These are phyloP conservation scores for Hyposoter dolosus DNA, from an alignment of 2,888 invertebrate species.

Conservation along the genomic window DNA sequence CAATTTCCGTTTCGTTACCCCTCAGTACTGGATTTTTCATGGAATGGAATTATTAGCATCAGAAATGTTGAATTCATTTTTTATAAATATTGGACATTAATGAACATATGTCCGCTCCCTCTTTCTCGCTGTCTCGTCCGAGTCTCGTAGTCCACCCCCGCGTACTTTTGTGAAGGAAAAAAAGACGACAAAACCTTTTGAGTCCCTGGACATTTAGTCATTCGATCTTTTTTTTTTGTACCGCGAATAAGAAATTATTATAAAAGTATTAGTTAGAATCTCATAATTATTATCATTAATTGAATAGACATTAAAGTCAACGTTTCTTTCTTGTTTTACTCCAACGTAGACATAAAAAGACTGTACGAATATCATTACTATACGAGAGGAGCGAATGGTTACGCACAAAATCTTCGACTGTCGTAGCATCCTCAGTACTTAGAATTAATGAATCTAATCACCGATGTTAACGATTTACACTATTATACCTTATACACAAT, in stretches of 20 bases:
- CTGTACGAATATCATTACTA: constrained; percentile 13
- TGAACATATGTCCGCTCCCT: neutral
- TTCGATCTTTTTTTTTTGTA: neutral
- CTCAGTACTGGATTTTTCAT: neutral
- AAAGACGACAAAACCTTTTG: neutral
- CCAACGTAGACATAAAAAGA: constrained; percentile 9
- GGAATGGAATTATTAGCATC: neutral
- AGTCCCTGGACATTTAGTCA: neutral
- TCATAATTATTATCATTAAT: neutral
- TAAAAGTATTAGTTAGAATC: constrained; percentile 6
- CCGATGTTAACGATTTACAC: constrained; percentile 74
- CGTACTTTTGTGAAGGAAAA: constrained; percentile 42
- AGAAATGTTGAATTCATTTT: neutral
- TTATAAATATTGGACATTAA: neutral
- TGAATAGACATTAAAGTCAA: constrained; percentile 16
- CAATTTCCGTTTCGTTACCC: too few relatives aligned
- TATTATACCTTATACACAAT: constrained; percentile 32
- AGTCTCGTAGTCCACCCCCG: constrained; percentile 17
- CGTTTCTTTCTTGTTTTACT: constrained; percentile 2
- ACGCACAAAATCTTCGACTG: constrained; percentile 76
- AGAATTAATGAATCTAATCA: constrained; percentile 72
- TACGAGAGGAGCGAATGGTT: constrained; percentile 54
- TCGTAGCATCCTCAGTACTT: constrained; percentile 43
- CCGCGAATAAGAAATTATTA: neutral
- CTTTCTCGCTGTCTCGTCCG: constrained; percentile 3